Conservation (phyloP, 2,888 invertebrate genomes). For the Tetragonula carbonaria region DNA sequence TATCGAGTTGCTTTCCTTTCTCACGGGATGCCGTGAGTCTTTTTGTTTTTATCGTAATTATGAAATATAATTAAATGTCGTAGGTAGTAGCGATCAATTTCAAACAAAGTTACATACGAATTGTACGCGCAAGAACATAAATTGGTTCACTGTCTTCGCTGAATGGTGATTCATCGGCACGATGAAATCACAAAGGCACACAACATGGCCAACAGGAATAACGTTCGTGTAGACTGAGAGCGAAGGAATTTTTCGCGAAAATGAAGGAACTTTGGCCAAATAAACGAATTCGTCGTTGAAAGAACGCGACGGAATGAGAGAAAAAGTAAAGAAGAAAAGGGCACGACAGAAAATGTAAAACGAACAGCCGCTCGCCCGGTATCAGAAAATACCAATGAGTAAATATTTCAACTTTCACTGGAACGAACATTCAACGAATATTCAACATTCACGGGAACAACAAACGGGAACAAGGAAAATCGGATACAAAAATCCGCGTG, state of each 20-base stretch:
- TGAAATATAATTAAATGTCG: no score
- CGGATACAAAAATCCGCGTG: background rate
- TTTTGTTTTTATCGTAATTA: no score
- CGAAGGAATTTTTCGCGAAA: background rate
- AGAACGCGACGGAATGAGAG: no score
- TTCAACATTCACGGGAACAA: background rate
- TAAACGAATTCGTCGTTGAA: background rate
- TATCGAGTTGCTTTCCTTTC: no score
- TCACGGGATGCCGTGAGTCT: no score
- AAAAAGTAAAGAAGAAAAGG: background rate
- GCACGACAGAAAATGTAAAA: background rate
- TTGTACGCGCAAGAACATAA: background rate
- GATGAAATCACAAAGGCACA: background rate
- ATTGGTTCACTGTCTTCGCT: background rate
- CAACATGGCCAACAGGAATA: background rate
- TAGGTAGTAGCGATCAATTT: background rate
- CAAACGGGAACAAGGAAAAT: background rate
- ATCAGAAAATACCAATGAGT: background rate
- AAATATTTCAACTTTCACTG: slow-evolving; percentile 14
- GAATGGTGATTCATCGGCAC: background rate
- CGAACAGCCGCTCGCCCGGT: background rate
- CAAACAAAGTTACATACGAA: no score
- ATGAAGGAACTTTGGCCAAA: background rate
- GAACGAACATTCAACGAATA: no score
- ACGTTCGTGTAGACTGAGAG: no score